Evolutionary conservation across 1,140 invertebrate genomes (phyloP).

Genomic region (Hypsibius dujardini): DNA sequence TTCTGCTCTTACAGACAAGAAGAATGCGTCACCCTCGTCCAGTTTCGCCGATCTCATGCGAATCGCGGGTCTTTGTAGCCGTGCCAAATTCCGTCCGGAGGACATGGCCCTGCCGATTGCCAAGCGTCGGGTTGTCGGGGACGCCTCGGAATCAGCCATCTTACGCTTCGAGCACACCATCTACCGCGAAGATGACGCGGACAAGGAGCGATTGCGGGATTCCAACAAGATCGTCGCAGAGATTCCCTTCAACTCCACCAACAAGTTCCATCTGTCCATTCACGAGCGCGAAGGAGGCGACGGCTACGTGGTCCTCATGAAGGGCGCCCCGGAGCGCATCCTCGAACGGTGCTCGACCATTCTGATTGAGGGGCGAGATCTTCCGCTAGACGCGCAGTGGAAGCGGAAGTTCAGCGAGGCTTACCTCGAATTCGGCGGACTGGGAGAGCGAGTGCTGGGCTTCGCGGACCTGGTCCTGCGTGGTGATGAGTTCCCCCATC

Average conservation of each 20-base stretch:
- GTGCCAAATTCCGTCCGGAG: conserved; percentile 32
- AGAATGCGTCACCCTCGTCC: neutral
- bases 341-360: conserved; percentile 27
- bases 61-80: conserved; percentile 33
- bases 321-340: conserved; percentile 31
- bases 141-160: conserved; percentile 34
- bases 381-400: conserved; percentile 22
- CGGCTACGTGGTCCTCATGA: conserved; percentile 26
- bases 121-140: conserved; percentile 30
- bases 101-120: conserved; percentile 32
- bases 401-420: conserved; percentile 26
- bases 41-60: conserved; percentile 30
- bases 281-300: conserved; percentile 20
- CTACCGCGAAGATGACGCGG: conserved; percentile 34
- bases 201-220: conserved; percentile 20
- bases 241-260: conserved; percentile 35
- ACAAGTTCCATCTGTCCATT: conserved; percentile 37
- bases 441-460: conserved; percentile 32
- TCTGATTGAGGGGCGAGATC: conserved; percentile 26
- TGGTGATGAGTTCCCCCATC: conserved; percentile 23
- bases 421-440: conserved; percentile 29
- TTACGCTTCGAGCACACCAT: conserved; percentile 33
- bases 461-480: conserved; percentile 27
- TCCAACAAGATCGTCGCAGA: conserved; percentile 27
- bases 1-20: no score